Conservation (phyloP, 1,140 invertebrate species). For the Drosophila azteca region DNA sequence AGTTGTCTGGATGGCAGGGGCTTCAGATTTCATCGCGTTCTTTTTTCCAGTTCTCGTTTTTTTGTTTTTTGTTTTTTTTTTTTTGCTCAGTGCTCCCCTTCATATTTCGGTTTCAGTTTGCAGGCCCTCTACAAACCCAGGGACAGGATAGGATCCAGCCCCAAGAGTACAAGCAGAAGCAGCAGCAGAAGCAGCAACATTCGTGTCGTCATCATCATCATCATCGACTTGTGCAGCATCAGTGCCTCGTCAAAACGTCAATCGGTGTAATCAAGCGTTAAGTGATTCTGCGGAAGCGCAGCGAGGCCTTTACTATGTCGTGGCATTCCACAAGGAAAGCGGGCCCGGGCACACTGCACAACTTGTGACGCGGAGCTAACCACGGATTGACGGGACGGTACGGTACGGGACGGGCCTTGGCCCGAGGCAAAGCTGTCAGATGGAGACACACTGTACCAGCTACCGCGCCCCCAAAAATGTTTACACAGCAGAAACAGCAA, state of each 20-base stretch:
- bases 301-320: slow-evolving; percentile 49
- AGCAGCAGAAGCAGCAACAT: slow-evolving; percentile 1
- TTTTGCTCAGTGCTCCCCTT: slow-evolving; percentile 19
- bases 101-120: slow-evolving; percentile 48
- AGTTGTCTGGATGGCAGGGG: slow-evolving; percentile 58
- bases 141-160: slow-evolving; percentile 20
- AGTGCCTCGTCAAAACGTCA: slow-evolving; percentile 82
- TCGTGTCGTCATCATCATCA: slow-evolving; percentile 60
- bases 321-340: slow-evolving; percentile 4
- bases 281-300: slow-evolving; percentile 82
- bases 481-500: slow-evolving; percentile 1
- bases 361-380: slow-evolving; percentile 30
- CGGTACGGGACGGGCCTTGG: slow-evolving; percentile 18
- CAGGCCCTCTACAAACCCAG: slow-evolving; percentile 10
- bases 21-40: no score
- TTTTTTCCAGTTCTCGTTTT: slow-evolving; percentile 12
- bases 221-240: slow-evolving; percentile 78
- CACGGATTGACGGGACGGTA: slow-evolving; percentile 19
- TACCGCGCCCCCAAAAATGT: background rate
- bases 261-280: slow-evolving; percentile 83
- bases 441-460: slow-evolving; percentile 6
- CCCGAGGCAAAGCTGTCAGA: slow-evolving; percentile 21
- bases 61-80: slow-evolving; percentile 16
- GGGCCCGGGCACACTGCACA: slow-evolving; percentile 7
- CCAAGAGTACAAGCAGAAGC: slow-evolving; percentile 13